Evolutionary conservation across 1,140 invertebrate genomes (phyloP).

Genomic region (Eufriesea mexicana): DNA sequence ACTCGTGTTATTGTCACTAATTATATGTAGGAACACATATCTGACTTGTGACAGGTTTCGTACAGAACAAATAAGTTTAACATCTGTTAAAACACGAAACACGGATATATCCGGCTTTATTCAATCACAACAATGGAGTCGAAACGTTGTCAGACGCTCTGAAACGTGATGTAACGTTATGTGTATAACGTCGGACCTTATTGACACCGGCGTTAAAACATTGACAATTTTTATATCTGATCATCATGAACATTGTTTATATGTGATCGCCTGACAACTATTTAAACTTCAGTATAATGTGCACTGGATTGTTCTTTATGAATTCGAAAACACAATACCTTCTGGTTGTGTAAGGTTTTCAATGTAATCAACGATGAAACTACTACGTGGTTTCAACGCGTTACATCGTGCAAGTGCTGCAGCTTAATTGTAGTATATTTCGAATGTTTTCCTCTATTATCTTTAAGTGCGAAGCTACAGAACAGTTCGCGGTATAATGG

Average conservation of each 20-base stretch:
- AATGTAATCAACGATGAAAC: slow-evolving; percentile 41
- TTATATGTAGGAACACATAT: neutral
- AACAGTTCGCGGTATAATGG: slow-evolving; percentile 71
- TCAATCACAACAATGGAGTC: slow-evolving; percentile 44
- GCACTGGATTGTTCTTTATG: slow-evolving; percentile 26
- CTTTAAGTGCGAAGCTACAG: neutral
- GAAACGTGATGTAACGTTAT: slow-evolving; percentile 60
- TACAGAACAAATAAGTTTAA: neutral
- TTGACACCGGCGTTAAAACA: slow-evolving; percentile 46
- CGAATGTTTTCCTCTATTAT: slow-evolving; percentile 39
- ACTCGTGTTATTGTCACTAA: neutral
- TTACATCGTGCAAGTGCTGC: slow-evolving; percentile 32
- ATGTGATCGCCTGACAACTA: slow-evolving; percentile 29
- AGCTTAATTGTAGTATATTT: slow-evolving; percentile 12
- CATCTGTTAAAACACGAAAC: neutral
- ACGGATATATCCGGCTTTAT: slow-evolving; percentile 26
- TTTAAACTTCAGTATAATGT: slow-evolving; percentile 22
- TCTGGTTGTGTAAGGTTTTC: slow-evolving; percentile 15
- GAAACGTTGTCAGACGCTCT: slow-evolving; percentile 7
- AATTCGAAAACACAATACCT: neutral
- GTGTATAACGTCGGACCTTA: slow-evolving; percentile 38
- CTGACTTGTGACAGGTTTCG: neutral
- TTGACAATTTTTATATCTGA: neutral
- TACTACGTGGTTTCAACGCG: slow-evolving; percentile 18
- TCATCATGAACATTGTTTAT: slow-evolving; percentile 33